Conservation (phyloP, 1,140 invertebrate species). For the Sitobion miscanthi region DNA sequence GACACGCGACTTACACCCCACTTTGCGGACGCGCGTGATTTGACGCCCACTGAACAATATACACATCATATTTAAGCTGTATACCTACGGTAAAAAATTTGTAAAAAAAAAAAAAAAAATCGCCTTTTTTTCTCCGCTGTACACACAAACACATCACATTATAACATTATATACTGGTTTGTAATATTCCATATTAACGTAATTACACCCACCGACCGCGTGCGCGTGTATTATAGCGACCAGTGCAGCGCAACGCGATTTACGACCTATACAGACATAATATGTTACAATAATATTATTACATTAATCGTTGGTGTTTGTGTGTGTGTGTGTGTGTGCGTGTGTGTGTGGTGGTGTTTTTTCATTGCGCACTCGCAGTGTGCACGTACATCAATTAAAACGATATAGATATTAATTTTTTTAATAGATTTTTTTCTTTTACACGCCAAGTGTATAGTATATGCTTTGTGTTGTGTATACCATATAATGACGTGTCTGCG, state of each 20-base stretch:
- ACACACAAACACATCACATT: not conserved
- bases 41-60: constrained; percentile 43
- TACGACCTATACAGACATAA: constrained; percentile 36
- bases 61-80: constrained; percentile 35
- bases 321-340: not conserved
- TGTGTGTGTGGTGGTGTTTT: not conserved
- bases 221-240: not conserved
- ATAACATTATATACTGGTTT: not conserved
- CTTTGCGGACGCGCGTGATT: constrained; percentile 46
- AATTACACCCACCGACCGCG: not conserved
- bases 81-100: not conserved
- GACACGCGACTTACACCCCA: constrained; percentile 54
- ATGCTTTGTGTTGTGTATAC: too few relatives aligned
- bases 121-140: not conserved
- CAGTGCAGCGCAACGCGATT: not conserved
- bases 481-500: too few relatives aligned
- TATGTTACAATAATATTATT: constrained; percentile 19
- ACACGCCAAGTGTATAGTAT: not conserved
- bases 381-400: not conserved
- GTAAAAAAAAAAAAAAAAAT: constrained; percentile 4
- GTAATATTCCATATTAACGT: constrained; percentile 11
- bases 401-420: not conserved
- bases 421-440: not conserved
- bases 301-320: not conserved
- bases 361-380: not conserved